These are phyloP conservation scores for Congeria kusceri DNA, from an alignment of 2,888 invertebrate genomes.

Conservation along the genomic window DNA sequence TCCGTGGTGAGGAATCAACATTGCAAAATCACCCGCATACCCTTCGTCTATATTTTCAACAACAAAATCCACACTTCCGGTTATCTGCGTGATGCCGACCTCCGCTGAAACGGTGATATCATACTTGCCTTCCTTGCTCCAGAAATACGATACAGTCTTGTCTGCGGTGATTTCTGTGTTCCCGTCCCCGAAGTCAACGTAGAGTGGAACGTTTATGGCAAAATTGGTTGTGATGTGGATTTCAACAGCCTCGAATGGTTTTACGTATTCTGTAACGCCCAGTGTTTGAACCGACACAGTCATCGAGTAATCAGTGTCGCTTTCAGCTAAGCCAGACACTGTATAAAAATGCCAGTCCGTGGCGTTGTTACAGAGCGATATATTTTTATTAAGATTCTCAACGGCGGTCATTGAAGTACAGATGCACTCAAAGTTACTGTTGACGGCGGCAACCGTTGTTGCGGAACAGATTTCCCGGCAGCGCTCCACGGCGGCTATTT, in stretches of 20 bases:
- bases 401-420: constrained; percentile 46
- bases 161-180: constrained; percentile 44
- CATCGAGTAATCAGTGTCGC: constrained; percentile 56
- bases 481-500: constrained; percentile 32
- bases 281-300: constrained; percentile 51
- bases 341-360: constrained; percentile 67
- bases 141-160: constrained; percentile 73
- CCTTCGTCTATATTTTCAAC: constrained; percentile 77
- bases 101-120: constrained; percentile 67
- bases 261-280: constrained; percentile 73
- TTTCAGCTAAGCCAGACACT: constrained; percentile 52
- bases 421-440: constrained; percentile 41
- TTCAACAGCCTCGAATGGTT: constrained; percentile 78
- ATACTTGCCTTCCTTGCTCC: constrained; percentile 73
- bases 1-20: constrained; percentile 62
- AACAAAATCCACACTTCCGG: constrained; percentile 61
- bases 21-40: constrained; percentile 67
- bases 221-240: constrained; percentile 68
- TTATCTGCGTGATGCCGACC: constrained; percentile 63
- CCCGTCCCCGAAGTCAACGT: constrained; percentile 79
- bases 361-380: constrained; percentile 24
- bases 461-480: constrained; percentile 63
- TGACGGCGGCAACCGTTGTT: constrained; percentile 53
- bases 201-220: constrained; percentile 65
- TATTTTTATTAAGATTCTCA: constrained; percentile 1